Conservation (phyloP, 1,140 invertebrate species). For the Chrysoperla carnea region DNA sequence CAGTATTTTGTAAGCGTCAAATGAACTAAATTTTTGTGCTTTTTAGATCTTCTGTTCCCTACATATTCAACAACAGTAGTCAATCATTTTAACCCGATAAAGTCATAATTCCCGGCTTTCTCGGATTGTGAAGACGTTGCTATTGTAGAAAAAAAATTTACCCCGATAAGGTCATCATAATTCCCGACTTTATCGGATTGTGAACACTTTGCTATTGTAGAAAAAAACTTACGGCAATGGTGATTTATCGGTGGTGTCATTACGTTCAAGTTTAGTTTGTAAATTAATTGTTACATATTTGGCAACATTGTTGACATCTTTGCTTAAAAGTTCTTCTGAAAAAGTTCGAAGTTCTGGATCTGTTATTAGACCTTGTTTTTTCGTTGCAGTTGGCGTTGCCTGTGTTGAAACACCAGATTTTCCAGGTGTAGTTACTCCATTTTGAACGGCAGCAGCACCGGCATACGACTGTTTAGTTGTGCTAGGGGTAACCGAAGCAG, state of each 20-base stretch:
- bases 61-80: no score
- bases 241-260: constrained; percentile 46
- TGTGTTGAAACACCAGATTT: neutral
- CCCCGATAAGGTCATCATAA: no score
- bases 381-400: constrained; percentile 3
- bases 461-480: neutral
- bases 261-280: constrained; percentile 49
- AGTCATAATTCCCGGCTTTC: no score
- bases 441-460: neutral
- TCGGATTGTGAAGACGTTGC: no score
- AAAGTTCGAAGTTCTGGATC: constrained; percentile 44
- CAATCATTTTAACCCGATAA: no score
- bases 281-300: constrained; percentile 45
- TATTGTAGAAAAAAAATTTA: no score
- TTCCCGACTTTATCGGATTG: no score
- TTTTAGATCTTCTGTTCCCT: no score
- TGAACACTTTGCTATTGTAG: no score
- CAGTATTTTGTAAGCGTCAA: no score
- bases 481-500: neutral
- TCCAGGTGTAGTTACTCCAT: no score
- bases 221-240: constrained; percentile 41
- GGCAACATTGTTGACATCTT: constrained; percentile 51
- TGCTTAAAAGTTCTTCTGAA: constrained; percentile 49
- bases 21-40: no score
- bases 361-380: constrained; percentile 15